Evolutionary conservation across 2,797 vertebrate species (phyloP).

Genomic region (Sitta carolinensis): DNA sequence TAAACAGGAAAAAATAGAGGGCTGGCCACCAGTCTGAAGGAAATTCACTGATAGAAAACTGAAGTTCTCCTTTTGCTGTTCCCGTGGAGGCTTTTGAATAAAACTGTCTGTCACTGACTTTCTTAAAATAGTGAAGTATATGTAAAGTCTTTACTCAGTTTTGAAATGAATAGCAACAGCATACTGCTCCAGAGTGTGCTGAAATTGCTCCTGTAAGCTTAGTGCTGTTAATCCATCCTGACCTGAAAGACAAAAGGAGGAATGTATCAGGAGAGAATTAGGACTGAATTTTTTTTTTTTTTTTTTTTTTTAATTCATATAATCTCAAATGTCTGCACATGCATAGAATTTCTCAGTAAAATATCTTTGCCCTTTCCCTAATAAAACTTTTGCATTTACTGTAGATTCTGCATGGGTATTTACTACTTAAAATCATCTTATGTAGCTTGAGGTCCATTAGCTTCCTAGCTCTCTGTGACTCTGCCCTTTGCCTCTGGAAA

Average conservation of each 20-base stretch:
- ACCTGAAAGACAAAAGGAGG: background rate
- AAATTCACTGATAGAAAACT: background rate
- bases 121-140: background rate
- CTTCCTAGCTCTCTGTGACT: slow-evolving; percentile 49
- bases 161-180: background rate
- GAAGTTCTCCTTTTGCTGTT: background rate
- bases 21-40: background rate
- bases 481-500: slow-evolving; percentile 60
- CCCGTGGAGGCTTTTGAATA: background rate
- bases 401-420: background rate
- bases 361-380: background rate
- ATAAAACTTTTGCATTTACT: background rate
- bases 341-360: background rate
- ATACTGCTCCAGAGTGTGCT: background rate
- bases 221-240: background rate
- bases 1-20: background rate
- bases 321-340: background rate
- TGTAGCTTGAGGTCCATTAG: slow-evolving; percentile 35
- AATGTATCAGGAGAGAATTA: background rate
- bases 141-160: background rate
- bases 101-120: background rate
- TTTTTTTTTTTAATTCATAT: background rate
- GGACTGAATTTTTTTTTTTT: background rate
- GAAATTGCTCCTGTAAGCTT: background rate
- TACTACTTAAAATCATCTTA: background rate